Base-by-base conservation (phyloP, 1,140 invertebrate species). In the Drosophila elegans region DNA sequence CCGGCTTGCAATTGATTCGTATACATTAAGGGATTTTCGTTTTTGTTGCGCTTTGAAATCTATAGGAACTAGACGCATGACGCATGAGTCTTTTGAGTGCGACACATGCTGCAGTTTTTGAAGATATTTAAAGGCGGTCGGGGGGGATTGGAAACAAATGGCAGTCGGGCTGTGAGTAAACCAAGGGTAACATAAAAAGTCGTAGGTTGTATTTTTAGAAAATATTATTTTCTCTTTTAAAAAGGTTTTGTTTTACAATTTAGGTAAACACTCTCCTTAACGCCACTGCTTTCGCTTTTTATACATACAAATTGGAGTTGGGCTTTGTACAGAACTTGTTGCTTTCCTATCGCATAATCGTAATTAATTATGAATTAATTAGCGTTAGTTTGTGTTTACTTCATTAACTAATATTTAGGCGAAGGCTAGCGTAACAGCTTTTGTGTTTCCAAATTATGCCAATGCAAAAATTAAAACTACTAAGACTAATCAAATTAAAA, bases 221-320 rank as follows among this genome's bases (percentile, higher is more conserved):
- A 77, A 77, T 77, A 69, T 76, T 42, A 59, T 75, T 76, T 75
- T 75, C 62, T 67, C 36, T 55, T 74, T 59, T 48, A 55, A 71
- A 86, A 78, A 61, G 77, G 57, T n/a, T 64, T 74, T 71, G 52
- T 78, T 44, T 82, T 82, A 82, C 64, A 75, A 46, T 76, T 68
- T 76, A 68, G 54, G 54, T 67, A 55, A 77, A 77, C 61, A 75
- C 62, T 55, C 49, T 76, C 49, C 61, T 55, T 54, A 41, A 32
- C 67, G 16, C 62, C 32, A 45, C 52, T 45, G 52, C 36, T 57
- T 55, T 76, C 49, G 53, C 42, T 67, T 88, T 89, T 88, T 89
- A 66, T 83, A 83, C 80, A 89, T 89, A 80, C 62, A 89, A 83
- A 88, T 88, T 88, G 84, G 83, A 89, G 83, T 89, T 80, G 79